Evolutionary conservation across 2,113 vertebrate species (phyloP).

Genomic region (Eleginops maclovinus): DNA sequence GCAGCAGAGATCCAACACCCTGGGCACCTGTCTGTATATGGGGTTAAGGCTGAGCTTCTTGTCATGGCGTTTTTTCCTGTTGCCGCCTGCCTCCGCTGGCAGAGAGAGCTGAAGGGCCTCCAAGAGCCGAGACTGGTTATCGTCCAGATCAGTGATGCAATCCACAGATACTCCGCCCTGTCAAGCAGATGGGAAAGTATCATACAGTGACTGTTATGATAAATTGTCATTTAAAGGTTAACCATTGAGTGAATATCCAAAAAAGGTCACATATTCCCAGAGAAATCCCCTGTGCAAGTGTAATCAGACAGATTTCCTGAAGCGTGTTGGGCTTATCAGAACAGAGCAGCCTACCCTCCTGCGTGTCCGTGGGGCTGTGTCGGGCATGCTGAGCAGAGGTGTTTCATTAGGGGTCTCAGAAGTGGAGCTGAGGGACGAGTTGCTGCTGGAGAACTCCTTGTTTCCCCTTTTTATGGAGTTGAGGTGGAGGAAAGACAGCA

Average conservation of each 20-base stretch:
- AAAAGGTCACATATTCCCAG: slow-evolving; percentile 42
- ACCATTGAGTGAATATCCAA: not conserved
- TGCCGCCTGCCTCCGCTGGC: slow-evolving; percentile 90
- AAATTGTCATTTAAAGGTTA: slow-evolving; percentile 5
- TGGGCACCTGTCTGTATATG: slow-evolving; percentile 96
- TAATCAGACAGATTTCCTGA: slow-evolving; percentile 34
- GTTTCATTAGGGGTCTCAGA: slow-evolving; percentile 94
- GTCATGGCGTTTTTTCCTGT: slow-evolving; percentile 92
- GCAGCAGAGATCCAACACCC: slow-evolving; percentile 96
- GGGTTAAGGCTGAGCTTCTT: slow-evolving; percentile 97
- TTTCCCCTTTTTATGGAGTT: slow-evolving; percentile 88
- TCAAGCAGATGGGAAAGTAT: slow-evolving; percentile 50
- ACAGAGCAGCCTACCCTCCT: slow-evolving; percentile 88
- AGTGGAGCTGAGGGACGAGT: slow-evolving; percentile 98
- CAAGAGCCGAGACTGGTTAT: slow-evolving; percentile 94
- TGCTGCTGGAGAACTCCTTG: slow-evolving; percentile 98
- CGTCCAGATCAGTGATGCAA: slow-evolving; percentile 98
- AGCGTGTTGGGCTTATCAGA: not conserved
- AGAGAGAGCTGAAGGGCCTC: slow-evolving; percentile 97
- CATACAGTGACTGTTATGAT: not conserved
- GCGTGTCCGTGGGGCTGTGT: slow-evolving; percentile 87
- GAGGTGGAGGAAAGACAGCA: slow-evolving; percentile 91
- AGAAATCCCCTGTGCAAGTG: not conserved
- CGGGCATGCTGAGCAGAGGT: slow-evolving; percentile 87
- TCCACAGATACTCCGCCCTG: slow-evolving; percentile 99